These are phyloP conservation scores for Hyles vespertilio DNA, from an alignment of 1,140 invertebrate genomes.

Conservation along the genomic window DNA sequence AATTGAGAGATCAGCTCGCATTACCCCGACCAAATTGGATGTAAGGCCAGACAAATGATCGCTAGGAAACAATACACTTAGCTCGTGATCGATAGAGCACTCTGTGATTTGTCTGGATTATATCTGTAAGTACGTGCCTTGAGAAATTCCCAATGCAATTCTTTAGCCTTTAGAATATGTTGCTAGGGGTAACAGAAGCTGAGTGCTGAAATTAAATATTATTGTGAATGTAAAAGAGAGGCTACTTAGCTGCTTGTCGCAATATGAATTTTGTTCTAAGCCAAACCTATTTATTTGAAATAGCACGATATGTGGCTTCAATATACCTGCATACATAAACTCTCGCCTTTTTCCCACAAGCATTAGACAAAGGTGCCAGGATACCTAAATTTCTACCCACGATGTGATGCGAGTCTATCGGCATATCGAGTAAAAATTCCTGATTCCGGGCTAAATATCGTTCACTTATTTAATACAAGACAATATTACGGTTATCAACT, in stretches of 20 bases:
- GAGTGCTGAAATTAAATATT: too few relatives aligned
- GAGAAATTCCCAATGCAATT: not conserved
- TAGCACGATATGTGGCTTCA: not conserved
- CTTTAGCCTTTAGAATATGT: not conserved
- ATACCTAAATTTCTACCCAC: too few relatives aligned
- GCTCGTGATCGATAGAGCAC: constrained; percentile 6
- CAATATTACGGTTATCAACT: too few relatives aligned
- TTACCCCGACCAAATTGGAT: constrained; percentile 9
- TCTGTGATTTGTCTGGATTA: constrained; percentile 4
- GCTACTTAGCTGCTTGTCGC: not conserved
- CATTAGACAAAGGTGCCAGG: too few relatives aligned
- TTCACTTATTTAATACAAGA: too few relatives aligned
- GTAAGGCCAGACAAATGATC: constrained; percentile 10
- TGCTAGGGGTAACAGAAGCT: not conserved
- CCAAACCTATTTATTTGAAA: not conserved
- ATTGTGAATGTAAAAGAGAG: not conserved
- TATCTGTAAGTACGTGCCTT: not conserved
- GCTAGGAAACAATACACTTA: constrained; percentile 13
- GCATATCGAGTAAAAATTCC: too few relatives aligned
- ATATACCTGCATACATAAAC: too few relatives aligned
- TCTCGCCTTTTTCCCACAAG: too few relatives aligned
- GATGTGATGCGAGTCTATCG: too few relatives aligned
- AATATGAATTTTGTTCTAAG: not conserved
- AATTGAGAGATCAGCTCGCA: constrained; percentile 10
- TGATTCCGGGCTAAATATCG: too few relatives aligned